These are phyloP conservation scores for Clarias laeviceps DNA, from an alignment of 2,797 vertebrate species.

Conservation along the genomic window DNA sequence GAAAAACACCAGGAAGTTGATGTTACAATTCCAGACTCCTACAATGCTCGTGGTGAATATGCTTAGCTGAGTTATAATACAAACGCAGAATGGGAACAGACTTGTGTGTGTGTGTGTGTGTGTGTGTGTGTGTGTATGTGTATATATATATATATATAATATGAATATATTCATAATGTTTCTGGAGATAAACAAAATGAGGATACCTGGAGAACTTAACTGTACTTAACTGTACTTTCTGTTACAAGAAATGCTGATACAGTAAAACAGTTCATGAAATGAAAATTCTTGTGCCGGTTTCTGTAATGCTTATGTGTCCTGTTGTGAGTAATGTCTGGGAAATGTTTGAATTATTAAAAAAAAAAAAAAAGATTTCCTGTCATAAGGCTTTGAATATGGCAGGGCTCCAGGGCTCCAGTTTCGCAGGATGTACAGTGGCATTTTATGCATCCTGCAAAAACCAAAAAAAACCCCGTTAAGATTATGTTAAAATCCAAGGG, in stretches of 20 bases:
- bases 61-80: neutral
- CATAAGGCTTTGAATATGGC: neutral
- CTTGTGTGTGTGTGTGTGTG: too few relatives aligned
- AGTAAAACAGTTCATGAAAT: neutral
- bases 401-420: neutral
- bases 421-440: neutral
- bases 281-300: neutral
- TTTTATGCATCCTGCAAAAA: neutral
- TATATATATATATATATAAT: too few relatives aligned
- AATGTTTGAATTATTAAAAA: neutral
- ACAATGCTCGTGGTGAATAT: neutral
- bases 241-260: neutral
- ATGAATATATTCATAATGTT: neutral
- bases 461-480: neutral
- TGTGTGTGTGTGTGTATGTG: too few relatives aligned
- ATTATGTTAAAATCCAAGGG: neutral
- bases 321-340: neutral
- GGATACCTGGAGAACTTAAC: neutral
- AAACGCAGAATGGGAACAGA: neutral
- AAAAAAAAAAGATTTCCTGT: neutral
- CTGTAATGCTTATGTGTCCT: neutral
- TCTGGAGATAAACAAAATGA: neutral
- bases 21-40: neutral
- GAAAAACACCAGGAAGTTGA: neutral
- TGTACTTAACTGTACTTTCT: neutral